Base-by-base conservation (phyloP, 2,113 vertebrate genomes). In the Gymnobelideus leadbeateri region DNA sequence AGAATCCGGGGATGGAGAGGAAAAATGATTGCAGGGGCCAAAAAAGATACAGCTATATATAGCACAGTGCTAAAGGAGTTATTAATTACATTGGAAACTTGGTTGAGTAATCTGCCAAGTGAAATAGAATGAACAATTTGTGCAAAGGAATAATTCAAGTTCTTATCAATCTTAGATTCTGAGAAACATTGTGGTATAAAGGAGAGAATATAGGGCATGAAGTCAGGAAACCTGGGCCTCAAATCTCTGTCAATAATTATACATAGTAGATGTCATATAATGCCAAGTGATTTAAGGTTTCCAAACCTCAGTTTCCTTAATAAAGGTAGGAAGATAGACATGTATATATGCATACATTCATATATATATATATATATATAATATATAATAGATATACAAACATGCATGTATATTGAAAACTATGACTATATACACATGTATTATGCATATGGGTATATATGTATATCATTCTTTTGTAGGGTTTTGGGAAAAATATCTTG, bases 121-220 rank as follows among this genome's bases (percentile, higher is more conserved):
- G 91, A 94, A 91, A 84, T 47, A 47, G 94, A 52, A 89, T 49
- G 14, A 92, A 26, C 93, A n/a, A 84, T 95, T 95, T 21, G 93
- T 57, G 93, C 49, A 94, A 51, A 51, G 23, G 84, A 94, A 0
- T 91, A 21, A 93, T 90, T 96, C 68, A 90, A 49, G 89, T 37
- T 90, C 92, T 46, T 24, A n/a, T 51, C 46, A 93, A 31, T 92
- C n/a, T 61, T 61, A 53, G 10, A 89, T 84, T 89, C 0, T 93
- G 57, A 23, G n/a, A 43, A 14, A 43, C 5, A 55, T 31, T 61
- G 14, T 14, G 61, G 12, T 68, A n/a, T 68, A 77, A 43, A 43
- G 37, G 19, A 43, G n/a, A 84, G 7, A 84, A 43, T 43, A 43
- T 84, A 84, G n/a, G n/a, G 23, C n/a, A 84, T 23, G n/a, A 84